A percentile compares a stretch with the other conserved stretches of the same genome.
Evolutionary conservation across 2,113 vertebrate genomes (phyloP).

Genomic region (Asarcornis scutulata): DNA sequence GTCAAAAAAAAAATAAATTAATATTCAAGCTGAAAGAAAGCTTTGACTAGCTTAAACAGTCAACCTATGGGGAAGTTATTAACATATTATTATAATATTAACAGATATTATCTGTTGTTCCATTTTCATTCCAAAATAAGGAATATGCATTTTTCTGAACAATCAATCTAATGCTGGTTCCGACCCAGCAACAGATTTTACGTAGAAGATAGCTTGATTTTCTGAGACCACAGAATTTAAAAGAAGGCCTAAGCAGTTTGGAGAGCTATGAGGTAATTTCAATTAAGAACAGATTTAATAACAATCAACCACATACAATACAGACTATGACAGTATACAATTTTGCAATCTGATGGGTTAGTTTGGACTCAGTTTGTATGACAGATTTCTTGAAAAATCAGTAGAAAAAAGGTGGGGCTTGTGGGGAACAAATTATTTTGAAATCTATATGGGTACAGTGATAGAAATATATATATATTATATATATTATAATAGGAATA

Average conservation of each 20-base stretch:
- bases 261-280: not conserved
- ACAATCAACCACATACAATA: not conserved
- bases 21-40: not conserved
- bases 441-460: not conserved
- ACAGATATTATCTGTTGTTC: not conserved
- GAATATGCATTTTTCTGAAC: not conserved
- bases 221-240: not conserved
- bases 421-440: not conserved
- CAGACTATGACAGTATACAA: not conserved
- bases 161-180: not conserved
- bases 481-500: not conserved
- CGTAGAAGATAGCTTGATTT: not conserved
- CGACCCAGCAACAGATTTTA: not conserved
- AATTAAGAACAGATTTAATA: slow-evolving; percentile 1
- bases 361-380: not conserved
- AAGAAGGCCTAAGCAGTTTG: not conserved
- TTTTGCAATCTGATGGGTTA: not conserved
- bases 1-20: not conserved
- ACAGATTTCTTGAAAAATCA: not conserved
- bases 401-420: not conserved
- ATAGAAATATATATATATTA: not conserved
- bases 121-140: not conserved
- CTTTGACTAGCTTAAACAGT: not conserved
- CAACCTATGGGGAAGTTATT: not conserved
- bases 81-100: too few relatives aligned